A percentile compares a stretch with the other conserved stretches of the same genome.
phyloP scores from a whole-genome alignment of 2,797 vertebrate genomes.

The Argyrosomus regius region DNA sequence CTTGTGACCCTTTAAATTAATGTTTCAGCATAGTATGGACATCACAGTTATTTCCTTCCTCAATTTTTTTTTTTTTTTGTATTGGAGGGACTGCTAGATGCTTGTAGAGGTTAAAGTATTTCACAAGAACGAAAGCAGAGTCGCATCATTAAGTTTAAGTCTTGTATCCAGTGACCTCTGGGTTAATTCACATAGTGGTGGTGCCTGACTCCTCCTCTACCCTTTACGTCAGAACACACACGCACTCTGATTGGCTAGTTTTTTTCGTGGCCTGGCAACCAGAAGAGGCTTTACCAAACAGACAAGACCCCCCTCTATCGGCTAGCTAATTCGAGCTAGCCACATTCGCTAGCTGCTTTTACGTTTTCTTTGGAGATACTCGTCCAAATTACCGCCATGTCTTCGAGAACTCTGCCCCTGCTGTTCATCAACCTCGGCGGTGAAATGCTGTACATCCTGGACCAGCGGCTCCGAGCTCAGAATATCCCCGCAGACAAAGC shows the following conservation, averaged over 20 bases:
- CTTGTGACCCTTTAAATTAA: not conserved
- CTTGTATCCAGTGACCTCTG: not conserved
- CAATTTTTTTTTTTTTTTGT: not conserved
- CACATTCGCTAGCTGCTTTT: not conserved
- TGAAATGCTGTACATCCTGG: slow-evolving; percentile 99
- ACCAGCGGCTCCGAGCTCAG: slow-evolving; percentile 96
- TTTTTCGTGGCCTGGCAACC: slow-evolving; percentile 88
- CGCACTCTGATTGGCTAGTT: slow-evolving; percentile 75
- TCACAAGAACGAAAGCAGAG: not conserved
- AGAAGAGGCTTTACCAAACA: slow-evolving; percentile 75
- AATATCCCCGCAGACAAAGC: slow-evolving; percentile 96
- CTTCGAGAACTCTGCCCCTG: slow-evolving; percentile 91
- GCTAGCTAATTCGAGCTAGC: slow-evolving; percentile 38
- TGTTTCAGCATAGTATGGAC: not conserved
- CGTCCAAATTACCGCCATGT: slow-evolving; percentile 80
- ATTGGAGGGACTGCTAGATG: not conserved
- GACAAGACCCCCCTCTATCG: not conserved
- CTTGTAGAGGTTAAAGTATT: not conserved
- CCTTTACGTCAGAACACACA: not conserved
- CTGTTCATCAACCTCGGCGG: slow-evolving; percentile 98
- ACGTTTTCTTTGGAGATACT: not conserved
- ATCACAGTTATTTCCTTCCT: not conserved
- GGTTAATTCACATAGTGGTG: not conserved
- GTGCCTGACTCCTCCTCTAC: not conserved
- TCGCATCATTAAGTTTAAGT: too few species aligned